A percentile compares a stretch with the other conserved stretches of the same genome.
phyloP scores from a whole-genome alignment of 1,140 invertebrate genomes.

The Sweltsa coloradensis region DNA sequence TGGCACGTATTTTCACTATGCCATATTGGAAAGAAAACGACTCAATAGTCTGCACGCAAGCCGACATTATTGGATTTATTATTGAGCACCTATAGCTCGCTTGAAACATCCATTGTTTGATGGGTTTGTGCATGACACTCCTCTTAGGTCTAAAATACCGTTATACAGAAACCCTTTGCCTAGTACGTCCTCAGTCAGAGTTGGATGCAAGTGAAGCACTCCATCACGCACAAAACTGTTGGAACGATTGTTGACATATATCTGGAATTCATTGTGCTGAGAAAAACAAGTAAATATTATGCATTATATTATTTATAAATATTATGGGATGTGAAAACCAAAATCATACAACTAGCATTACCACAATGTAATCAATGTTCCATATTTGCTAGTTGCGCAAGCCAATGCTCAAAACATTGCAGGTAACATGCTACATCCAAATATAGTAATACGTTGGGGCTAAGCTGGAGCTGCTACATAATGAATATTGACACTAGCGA shows the following conservation, averaged over 20 bases:
- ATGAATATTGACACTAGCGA: too few relatives aligned
- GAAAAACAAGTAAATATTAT: not conserved
- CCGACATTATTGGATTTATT: slow-evolving; percentile 26
- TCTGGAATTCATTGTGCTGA: slow-evolving; percentile 60
- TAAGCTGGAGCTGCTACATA: too few relatives aligned
- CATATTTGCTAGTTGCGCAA: too few relatives aligned
- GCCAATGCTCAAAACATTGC: too few relatives aligned
- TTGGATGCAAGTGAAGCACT: slow-evolving; percentile 42
- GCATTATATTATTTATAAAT: not conserved
- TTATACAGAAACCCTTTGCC: slow-evolving; percentile 37
- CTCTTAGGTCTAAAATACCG: not conserved
- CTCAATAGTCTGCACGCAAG: slow-evolving; percentile 27
- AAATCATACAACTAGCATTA: too few relatives aligned
- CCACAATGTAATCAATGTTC: too few relatives aligned
- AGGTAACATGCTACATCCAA: too few relatives aligned
- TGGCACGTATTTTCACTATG: slow-evolving; percentile 33
- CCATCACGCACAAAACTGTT: slow-evolving; percentile 46
- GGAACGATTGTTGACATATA: slow-evolving; percentile 47
- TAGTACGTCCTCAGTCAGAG: slow-evolving; percentile 41
- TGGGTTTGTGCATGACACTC: not conserved
- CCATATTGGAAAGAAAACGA: slow-evolving; percentile 32
- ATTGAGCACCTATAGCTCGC: slow-evolving; percentile 1
- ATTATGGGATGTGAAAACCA: too few relatives aligned
- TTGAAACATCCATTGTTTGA: not conserved
- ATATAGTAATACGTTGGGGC: too few relatives aligned